phyloP scores from a whole-genome alignment of 2,888 invertebrate genomes.

The Agrilus cyanescens region DNA sequence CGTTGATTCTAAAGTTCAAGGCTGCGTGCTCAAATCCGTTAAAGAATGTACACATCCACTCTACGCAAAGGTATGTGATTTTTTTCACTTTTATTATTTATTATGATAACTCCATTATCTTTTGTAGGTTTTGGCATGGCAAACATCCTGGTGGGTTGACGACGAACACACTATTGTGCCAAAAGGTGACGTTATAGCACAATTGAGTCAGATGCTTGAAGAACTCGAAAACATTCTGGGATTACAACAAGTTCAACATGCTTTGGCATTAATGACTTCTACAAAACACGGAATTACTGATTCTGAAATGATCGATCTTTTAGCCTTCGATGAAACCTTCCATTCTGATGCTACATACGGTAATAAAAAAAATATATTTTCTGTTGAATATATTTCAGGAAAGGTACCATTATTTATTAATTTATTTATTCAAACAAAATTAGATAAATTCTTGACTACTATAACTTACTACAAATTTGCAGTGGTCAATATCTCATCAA shows the following conservation, averaged over 20 bases:
- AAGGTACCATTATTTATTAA: no score
- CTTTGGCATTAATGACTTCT: constrained; percentile 61
- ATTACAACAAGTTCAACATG: constrained; percentile 49
- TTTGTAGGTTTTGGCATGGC: constrained; percentile 46
- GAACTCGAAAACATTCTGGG: constrained; percentile 57
- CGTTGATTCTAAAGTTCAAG: constrained; percentile 48
- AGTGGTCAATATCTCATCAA: no score
- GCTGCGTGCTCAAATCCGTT: constrained; percentile 44
- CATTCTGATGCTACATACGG: constrained; percentile 52
- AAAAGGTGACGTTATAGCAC: constrained; percentile 45
- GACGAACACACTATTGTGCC: constrained; percentile 43
- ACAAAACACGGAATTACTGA: constrained; percentile 69
- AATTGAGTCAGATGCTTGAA: constrained; percentile 54
- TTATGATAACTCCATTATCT: constrained; percentile 1
- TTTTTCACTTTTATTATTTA: not conserved
- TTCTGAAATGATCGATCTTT: constrained; percentile 64
- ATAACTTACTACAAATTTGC: no score
- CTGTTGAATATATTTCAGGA: not conserved
- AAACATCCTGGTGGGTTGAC: constrained; percentile 48
- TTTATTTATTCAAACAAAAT: no score
- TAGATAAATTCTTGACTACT: no score
- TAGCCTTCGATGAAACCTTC: constrained; percentile 52
- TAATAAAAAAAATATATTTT: constrained; percentile 28
- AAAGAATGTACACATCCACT: constrained; percentile 55
- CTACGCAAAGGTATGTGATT: constrained; percentile 49